Evolutionary conservation across 2,888 invertebrate species (phyloP).

Genomic region (Beris morrisii): DNA sequence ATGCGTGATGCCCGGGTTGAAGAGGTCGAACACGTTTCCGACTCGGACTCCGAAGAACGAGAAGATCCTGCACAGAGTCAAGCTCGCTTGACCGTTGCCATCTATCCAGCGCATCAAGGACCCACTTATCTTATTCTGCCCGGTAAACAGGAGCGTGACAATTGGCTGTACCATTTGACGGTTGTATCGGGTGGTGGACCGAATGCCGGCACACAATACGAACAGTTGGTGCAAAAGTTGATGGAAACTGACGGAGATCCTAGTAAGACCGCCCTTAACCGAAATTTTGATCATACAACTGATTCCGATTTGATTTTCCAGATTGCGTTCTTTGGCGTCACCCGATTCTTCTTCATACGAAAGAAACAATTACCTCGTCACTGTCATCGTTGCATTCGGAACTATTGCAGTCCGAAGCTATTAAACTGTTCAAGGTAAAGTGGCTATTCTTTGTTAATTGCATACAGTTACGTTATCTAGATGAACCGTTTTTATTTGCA

Average conservation of each 20-base stretch:
- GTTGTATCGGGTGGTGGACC: constrained; percentile 92
- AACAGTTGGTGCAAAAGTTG: constrained; percentile 91
- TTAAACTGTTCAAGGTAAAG: constrained; percentile 91
- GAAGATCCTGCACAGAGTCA: constrained; percentile 72
- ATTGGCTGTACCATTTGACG: constrained; percentile 81
- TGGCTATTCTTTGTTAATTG: background rate
- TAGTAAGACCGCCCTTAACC: constrained; percentile 59
- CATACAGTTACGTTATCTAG: background rate
- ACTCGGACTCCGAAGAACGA: constrained; percentile 86
- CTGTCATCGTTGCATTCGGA: constrained; percentile 89
- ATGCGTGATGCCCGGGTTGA: constrained; percentile 94
- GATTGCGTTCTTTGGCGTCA: constrained; percentile 93
- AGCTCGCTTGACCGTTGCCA: constrained; percentile 83
- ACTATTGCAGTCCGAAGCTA: constrained; percentile 83
- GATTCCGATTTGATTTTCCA: constrained; percentile 47
- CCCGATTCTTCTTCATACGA: constrained; percentile 85
- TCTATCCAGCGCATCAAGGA: constrained; percentile 91
- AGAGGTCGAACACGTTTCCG: constrained; percentile 91
- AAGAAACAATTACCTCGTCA: constrained; percentile 87
- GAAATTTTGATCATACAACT: constrained; percentile 37
- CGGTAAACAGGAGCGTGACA: constrained; percentile 91
- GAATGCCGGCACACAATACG: constrained; percentile 92
- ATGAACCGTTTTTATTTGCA: constrained; percentile 52
- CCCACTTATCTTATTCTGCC: constrained; percentile 93
- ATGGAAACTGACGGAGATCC: constrained; percentile 97